These are phyloP conservation scores for Dysidea cf. avara DNA, from an alignment of 37 sponge, comb jelly and placozoan species.

Conservation along the genomic window DNA sequence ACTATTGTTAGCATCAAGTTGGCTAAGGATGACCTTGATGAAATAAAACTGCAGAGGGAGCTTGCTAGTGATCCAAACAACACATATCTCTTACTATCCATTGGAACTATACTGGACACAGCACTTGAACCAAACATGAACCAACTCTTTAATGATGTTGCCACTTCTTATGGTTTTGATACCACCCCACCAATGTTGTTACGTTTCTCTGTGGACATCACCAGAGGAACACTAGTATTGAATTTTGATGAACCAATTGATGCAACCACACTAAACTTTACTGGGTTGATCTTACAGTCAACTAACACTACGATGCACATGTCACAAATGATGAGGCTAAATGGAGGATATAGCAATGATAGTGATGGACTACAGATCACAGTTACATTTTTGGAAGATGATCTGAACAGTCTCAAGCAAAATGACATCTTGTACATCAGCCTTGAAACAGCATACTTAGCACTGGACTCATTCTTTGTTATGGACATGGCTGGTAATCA, in stretches of 20 bases:
- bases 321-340: conserved; percentile 38
- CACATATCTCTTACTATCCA: conserved; percentile 53
- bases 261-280: conserved; percentile 53
- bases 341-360: conserved; percentile 71
- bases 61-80: conserved; percentile 68
- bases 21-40: conserved; percentile 66
- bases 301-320: conserved; percentile 18
- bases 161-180: conserved; percentile 50
- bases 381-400: conserved; percentile 37
- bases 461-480: conserved; percentile 56
- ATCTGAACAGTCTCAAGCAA: conserved; percentile 81
- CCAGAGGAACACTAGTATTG: conserved; percentile 49
- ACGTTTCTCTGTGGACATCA: conserved; percentile 68
- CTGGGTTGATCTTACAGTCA: conserved; percentile 65
- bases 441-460: conserved; percentile 56
- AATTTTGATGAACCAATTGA: conserved; percentile 92
- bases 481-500: conserved; percentile 84
- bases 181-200: conserved; percentile 48
- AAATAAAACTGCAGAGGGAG: conserved; percentile 73
- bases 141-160: conserved; percentile 5
- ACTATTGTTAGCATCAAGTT: conserved; percentile 52
- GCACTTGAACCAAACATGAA: conserved; percentile 63
- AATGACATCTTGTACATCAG: conserved; percentile 60
- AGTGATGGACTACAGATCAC: conserved; percentile 67
- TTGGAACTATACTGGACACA: conserved; percentile 62